Percentiles rank a stretch among this genome's conserved stretches.
phyloP scores from a whole-genome alignment of 2,113 vertebrate species.

The Sialia sialis region DNA sequence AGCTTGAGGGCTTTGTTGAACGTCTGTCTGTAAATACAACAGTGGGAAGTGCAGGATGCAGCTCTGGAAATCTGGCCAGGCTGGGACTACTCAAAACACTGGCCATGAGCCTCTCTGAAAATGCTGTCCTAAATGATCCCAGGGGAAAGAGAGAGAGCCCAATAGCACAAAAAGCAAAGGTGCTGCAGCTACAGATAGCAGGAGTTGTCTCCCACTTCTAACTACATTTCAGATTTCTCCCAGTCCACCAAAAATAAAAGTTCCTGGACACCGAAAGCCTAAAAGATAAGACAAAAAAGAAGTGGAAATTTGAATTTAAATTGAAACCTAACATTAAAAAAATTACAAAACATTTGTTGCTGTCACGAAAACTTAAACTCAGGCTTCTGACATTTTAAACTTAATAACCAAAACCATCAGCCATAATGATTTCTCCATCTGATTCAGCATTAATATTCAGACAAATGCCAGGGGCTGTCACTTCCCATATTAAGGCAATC shows the following conservation, averaged over 20 bases:
- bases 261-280: background rate
- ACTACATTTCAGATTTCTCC: background rate
- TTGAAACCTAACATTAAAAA: constrained; percentile 52
- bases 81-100: background rate
- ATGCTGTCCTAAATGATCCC: background rate
- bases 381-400: constrained; percentile 31
- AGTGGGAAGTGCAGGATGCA: background rate
- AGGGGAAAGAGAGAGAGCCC: background rate
- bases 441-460: constrained; percentile 39
- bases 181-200: background rate
- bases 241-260: background rate
- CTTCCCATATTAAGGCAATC: constrained; percentile 60
- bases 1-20: constrained; percentile 10
- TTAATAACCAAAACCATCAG: constrained; percentile 48
- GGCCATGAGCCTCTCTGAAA: background rate
- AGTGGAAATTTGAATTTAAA: constrained; percentile 33
- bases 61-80: background rate
- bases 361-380: constrained; percentile 39
- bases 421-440: constrained; percentile 37
- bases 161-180: background rate
- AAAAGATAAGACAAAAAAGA: background rate
- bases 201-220: background rate
- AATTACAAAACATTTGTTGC: constrained; percentile 27
- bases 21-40: background rate
- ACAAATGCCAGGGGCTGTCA: constrained; percentile 5